These are phyloP conservation scores for Macaca nemestrina DNA, from an alignment of 2,113 vertebrate genomes.

Conservation along the genomic window DNA sequence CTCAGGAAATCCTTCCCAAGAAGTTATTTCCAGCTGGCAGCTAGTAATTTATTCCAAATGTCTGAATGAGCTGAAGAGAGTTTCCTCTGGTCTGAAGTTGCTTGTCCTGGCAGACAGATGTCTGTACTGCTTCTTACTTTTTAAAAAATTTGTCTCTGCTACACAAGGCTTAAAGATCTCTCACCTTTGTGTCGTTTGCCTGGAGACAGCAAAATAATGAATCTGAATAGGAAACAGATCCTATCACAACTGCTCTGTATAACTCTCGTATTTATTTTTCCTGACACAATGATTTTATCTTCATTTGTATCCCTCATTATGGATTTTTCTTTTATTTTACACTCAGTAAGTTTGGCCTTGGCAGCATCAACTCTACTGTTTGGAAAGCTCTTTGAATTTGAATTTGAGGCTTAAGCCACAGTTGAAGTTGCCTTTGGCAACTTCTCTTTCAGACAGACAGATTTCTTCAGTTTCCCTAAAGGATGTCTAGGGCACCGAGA, in stretches of 20 bases:
- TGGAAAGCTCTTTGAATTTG: slow-evolving; percentile 46
- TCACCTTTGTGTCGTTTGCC: neutral
- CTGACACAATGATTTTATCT: neutral
- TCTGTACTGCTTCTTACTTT: slow-evolving; percentile 28
- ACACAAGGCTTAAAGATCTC: neutral
- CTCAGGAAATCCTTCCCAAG: slow-evolving; percentile 73
- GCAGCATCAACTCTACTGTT: neutral
- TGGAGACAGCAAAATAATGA: slow-evolving; percentile 6
- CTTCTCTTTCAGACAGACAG: neutral
- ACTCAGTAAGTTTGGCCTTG: neutral
- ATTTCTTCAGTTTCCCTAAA: neutral
- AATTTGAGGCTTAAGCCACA: slow-evolving; percentile 56
- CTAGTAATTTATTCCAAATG: slow-evolving; percentile 68
- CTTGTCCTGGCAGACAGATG: slow-evolving; percentile 71
- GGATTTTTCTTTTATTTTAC: slow-evolving; percentile 14
- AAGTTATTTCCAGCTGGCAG: slow-evolving; percentile 68
- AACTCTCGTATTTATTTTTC: neutral
- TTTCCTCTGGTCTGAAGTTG: slow-evolving; percentile 52
- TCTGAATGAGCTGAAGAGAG: slow-evolving; percentile 52
- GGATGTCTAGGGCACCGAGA: neutral
- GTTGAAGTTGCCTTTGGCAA: slow-evolving; percentile 51
- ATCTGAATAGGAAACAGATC: neutral
- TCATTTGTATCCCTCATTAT: neutral
- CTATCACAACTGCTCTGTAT: neutral
- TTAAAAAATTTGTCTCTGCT: slow-evolving; percentile 22